phyloP scores from a whole-genome alignment of 2,888 invertebrate genomes.

The Cylindroiulus punctatus region DNA sequence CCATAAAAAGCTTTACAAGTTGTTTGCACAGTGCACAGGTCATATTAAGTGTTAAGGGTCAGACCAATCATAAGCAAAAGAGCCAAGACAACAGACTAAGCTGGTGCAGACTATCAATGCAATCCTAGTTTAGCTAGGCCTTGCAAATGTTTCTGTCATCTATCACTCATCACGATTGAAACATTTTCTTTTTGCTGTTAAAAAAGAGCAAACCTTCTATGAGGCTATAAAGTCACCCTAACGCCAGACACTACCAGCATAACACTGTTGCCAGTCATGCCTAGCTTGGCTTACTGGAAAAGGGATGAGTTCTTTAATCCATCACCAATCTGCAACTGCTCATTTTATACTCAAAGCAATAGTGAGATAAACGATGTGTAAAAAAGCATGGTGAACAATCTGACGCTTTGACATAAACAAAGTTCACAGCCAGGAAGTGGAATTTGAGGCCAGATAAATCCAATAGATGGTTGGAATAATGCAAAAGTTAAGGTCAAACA shows the following conservation, averaged over 20 bases:
- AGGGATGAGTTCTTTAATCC: conserved; percentile 21
- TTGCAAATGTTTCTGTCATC: background rate
- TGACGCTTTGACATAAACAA: background rate
- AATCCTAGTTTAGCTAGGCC: background rate
- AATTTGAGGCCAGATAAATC: background rate
- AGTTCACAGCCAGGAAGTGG: background rate
- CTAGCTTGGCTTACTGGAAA: background rate
- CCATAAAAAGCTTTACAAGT: too few relatives aligned
- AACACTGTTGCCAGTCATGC: background rate
- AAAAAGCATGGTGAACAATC: background rate
- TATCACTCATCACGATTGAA: conserved; percentile 1
- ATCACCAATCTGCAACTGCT: background rate
- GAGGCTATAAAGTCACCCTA: background rate
- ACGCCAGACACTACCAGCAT: background rate
- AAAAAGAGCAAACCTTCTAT: background rate
- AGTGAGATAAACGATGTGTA: background rate
- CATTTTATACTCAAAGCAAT: background rate
- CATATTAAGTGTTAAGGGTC: too few relatives aligned
- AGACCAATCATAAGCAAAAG: too few relatives aligned
- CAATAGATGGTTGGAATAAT: background rate
- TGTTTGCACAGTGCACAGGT: too few relatives aligned
- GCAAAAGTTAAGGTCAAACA: too few relatives aligned
- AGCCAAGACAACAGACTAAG: background rate
- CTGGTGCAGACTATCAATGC: background rate
- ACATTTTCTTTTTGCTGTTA: background rate